Evolutionary conservation across 2,113 vertebrate species (phyloP).

Genomic region (Nanorana parkeri): DNA sequence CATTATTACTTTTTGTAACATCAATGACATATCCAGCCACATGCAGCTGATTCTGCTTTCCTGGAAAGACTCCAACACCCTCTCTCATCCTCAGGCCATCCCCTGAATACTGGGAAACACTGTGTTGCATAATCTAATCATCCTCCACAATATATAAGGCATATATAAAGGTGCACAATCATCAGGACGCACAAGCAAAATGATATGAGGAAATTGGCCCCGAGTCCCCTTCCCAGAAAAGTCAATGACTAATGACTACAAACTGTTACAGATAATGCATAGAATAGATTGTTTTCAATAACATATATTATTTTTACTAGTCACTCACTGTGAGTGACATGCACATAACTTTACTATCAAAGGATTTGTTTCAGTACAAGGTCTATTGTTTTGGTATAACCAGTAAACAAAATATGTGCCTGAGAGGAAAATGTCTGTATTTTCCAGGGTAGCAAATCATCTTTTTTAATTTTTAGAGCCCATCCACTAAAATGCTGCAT

Average conservation of each 20-base stretch:
- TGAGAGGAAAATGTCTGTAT: no score
- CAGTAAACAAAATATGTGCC: no score
- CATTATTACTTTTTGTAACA: constrained; percentile 3
- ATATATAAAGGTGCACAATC: background rate
- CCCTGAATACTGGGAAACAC: constrained; percentile 23
- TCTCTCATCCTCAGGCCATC: constrained; percentile 7
- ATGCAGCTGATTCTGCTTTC: constrained; percentile 19
- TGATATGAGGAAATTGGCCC: background rate
- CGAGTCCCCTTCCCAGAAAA: background rate
- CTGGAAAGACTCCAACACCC: constrained; percentile 41
- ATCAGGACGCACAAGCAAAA: background rate
- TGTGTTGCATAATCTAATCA: constrained; percentile 34
- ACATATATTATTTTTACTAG: no score
- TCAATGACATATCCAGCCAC: constrained; percentile 29
- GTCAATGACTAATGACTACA: background rate
- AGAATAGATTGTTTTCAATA: no score
- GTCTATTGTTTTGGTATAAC: no score
- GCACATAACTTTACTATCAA: no score
- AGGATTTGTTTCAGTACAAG: no score
- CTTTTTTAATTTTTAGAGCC: no score
- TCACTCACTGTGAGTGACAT: no score
- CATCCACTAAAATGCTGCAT: no score
- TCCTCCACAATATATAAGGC: constrained; percentile 26
- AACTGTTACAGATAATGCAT: no score
- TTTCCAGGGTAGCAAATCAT: no score